Percentiles rank a stretch among this genome's conserved stretches.
phyloP scores from a whole-genome alignment of 2,888 invertebrate genomes.

The Eristalinus aeneus region DNA sequence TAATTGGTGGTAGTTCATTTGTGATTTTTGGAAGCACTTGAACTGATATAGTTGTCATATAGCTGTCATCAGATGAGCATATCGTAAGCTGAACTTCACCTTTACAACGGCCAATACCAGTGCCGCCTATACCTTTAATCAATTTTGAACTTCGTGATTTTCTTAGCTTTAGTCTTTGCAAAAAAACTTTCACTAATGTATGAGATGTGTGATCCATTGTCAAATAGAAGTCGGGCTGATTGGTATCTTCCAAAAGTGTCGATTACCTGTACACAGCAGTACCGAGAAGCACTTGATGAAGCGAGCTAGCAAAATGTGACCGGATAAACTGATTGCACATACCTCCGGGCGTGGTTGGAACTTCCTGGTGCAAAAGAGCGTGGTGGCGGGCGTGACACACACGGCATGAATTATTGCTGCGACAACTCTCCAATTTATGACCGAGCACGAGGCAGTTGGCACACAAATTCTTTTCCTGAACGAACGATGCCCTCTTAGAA shows the following conservation, averaged over 20 bases:
- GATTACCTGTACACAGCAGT: slow-evolving; percentile 38
- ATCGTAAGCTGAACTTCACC: slow-evolving; percentile 23
- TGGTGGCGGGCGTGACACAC: slow-evolving; percentile 15
- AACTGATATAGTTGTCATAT: no score
- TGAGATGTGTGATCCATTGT: no score
- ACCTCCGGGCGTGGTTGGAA: no score
- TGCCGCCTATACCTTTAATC: slow-evolving; percentile 46
- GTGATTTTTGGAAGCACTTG: background rate
- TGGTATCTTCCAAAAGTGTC: no score
- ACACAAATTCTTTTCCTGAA: no score
- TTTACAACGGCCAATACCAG: slow-evolving; percentile 15
- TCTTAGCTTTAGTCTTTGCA: no score
- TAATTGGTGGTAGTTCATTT: slow-evolving; percentile 39
- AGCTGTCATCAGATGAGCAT: background rate
- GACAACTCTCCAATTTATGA: background rate
- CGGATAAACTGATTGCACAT: background rate
- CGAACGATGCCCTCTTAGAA: no score
- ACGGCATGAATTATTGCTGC: no score
- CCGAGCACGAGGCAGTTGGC: no score
- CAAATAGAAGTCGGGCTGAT: no score
- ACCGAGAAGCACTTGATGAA: slow-evolving; percentile 13
- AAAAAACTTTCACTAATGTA: no score
- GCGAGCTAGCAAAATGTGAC: background rate
- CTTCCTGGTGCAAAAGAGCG: slow-evolving; percentile 5
- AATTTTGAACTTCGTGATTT: no score